These are phyloP conservation scores for Spialia ferax DNA, from an alignment of 2,888 invertebrate genomes.

Conservation along the genomic window DNA sequence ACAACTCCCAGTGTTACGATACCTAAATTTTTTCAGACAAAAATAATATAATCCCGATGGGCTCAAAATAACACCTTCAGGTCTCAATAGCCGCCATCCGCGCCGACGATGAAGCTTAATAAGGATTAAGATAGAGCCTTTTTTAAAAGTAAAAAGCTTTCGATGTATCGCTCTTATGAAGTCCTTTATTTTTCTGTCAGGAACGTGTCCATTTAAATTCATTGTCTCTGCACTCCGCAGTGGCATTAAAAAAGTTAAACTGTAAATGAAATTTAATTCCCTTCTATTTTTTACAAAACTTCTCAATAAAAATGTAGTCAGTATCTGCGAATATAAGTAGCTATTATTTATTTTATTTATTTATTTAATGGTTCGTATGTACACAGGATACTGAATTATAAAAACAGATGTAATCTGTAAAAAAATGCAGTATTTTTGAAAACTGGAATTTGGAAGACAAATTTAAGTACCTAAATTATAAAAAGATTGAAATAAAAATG, in stretches of 20 bases:
- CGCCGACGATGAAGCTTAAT: constrained; percentile 77
- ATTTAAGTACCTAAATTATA: too few species aligned
- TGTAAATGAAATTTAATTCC: constrained; percentile 10
- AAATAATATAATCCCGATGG: constrained; percentile 71
- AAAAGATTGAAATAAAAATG: too few species aligned
- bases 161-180: constrained; percentile 70
- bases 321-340: background rate
- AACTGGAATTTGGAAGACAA: too few species aligned
- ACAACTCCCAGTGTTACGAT: constrained; percentile 69
- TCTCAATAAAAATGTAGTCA: background rate
- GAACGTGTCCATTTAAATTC: constrained; percentile 55
- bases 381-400: too few species aligned
- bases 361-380: too few species aligned
- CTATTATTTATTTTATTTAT: too few species aligned
- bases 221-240: constrained; percentile 48
- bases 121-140: constrained; percentile 83
- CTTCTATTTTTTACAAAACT: constrained; percentile 2
- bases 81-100: constrained; percentile 62
- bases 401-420: too few species aligned
- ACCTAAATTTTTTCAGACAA: constrained; percentile 59
- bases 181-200: constrained; percentile 63
- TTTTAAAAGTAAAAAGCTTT: constrained; percentile 81
- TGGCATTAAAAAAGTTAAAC: constrained; percentile 17
- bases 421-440: too few species aligned
- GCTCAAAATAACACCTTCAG: constrained; percentile 79